These are phyloP conservation scores for Sebastes baramenuke DNA, from an alignment of 2,797 vertebrate species.

Conservation along the genomic window DNA sequence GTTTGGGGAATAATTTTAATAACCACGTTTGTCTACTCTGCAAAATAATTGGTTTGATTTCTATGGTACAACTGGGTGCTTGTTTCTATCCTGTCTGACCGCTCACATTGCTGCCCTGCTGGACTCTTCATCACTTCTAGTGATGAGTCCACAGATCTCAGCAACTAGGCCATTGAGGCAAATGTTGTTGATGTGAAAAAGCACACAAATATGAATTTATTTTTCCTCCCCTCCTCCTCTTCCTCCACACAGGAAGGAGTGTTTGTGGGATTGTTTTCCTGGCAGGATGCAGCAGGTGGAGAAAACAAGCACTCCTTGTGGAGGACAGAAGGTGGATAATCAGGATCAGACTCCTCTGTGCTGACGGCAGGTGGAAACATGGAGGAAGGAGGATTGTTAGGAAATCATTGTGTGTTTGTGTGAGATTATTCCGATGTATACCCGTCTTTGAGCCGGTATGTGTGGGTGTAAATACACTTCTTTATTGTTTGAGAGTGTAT, in stretches of 20 bases:
- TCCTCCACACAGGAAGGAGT: background rate
- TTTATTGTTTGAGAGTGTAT: background rate
- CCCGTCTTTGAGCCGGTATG: background rate
- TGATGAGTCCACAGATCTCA: background rate
- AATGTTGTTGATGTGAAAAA: background rate
- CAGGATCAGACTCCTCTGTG: slow-evolving; percentile 10
- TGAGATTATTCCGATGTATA: background rate
- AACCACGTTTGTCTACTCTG: background rate
- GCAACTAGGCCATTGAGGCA: background rate
- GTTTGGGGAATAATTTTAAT: background rate
- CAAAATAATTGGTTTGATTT: background rate
- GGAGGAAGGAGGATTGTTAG: slow-evolving; percentile 16
- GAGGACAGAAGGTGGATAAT: slow-evolving; percentile 15
- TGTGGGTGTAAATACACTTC: background rate
- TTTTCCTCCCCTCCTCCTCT: background rate
- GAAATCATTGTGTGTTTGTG: background rate
- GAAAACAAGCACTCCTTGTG: background rate
- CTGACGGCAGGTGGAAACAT: background rate
- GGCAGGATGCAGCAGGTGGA: slow-evolving; percentile 13
- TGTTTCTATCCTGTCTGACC: background rate
- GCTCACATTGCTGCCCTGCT: background rate
- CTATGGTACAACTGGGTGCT: too few species aligned
- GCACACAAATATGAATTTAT: background rate
- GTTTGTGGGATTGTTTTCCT: background rate
- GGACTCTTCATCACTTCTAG: background rate